Evolutionary conservation across 2,888 invertebrate species (phyloP), one percentile per base, ranked within the genome.

Genomic region (Phlogophora meticulosa): DNA sequence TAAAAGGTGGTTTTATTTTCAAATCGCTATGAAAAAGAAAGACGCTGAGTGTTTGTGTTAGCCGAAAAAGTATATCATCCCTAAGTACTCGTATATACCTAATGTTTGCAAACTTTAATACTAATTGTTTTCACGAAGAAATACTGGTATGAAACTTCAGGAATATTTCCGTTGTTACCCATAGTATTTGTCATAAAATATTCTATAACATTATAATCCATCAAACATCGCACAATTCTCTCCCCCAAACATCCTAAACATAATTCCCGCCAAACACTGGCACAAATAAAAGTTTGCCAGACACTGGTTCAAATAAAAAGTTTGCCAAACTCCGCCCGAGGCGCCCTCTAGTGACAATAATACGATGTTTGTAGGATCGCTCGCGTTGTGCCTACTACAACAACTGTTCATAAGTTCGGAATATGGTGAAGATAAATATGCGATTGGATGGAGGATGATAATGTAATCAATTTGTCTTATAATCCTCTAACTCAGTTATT

Each of bases 261-360:
- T 61, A 59, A 53, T 67, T 51, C 75, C 65, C 75, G 42, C 17
- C 62, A 73, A 62, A 77, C 49, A 46, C 40, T 57, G 34, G 52
- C 48, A 65, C 79, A 76, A 65, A 75, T 65, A 70, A 81, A 66
- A 78, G 71, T 80, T 81, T 61, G 53, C 34, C 48, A 45, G 53
- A 77, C 73, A 71, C 36, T 59, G 57, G 61, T 49, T 49, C 71
- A 78, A 80, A 80, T 72, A 76, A 81, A 80, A 80, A 78, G 65
- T 80, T 78, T 38, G 22, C 5, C 28, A 32, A 61, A 75, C 67
- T 78, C 17, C n/a, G 45, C 82, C 42, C 32, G 60, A 4, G 72
- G 72, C 68, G 59, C 55, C 57, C 80, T 69, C 79, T 78, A 46
- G 72, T 22, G 80, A 78, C 78, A 49, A 61, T 49, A 64, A 61